phyloP scores from a whole-genome alignment of 23 tunicate species.

The Diplosoma virens region DNA sequence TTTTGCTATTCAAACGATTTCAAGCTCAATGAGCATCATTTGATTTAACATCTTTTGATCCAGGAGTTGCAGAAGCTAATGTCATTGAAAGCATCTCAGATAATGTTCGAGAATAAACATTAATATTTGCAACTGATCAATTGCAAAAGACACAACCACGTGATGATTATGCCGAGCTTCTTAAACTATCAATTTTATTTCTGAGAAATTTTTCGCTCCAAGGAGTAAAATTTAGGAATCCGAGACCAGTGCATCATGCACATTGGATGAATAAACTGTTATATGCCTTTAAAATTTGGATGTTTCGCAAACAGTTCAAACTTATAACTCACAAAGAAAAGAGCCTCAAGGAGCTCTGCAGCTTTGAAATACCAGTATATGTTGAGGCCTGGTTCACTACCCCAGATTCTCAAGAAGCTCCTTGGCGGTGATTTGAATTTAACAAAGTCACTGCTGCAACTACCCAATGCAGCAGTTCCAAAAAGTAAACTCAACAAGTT shows the following conservation, averaged over 20 bases:
- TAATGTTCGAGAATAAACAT: no score
- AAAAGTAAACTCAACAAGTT: no score
- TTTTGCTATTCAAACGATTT: constrained; percentile 27
- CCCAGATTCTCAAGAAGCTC: constrained; percentile 10
- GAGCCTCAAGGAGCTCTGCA: not conserved
- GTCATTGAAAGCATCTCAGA: no score
- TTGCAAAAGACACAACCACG: constrained; percentile 4
- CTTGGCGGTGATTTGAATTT: no score
- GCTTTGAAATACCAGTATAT: constrained; percentile 6
- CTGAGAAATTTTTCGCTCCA: not conserved
- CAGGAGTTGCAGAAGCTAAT: not conserved
- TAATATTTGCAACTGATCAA: no score
- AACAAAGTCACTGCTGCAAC: no score
- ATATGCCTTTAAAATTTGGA: constrained; percentile 10
- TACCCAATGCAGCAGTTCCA: no score
- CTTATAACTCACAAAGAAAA: constrained; percentile 4
- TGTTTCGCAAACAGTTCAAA: constrained; percentile 13
- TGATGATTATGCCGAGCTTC: constrained; percentile 7
- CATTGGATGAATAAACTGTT: constrained; percentile 14
- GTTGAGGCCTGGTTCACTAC: constrained; percentile 17
- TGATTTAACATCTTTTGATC: not conserved
- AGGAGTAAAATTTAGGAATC: constrained; percentile 16
- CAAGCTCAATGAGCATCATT: constrained; percentile 6
- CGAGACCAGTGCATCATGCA: constrained; percentile 19
- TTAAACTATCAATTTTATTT: constrained; percentile 14